Percentiles rank a stretch among this genome's conserved stretches.
Evolutionary conservation across 2,888 invertebrate species (phyloP).

Genomic region (Molorchus minor): DNA sequence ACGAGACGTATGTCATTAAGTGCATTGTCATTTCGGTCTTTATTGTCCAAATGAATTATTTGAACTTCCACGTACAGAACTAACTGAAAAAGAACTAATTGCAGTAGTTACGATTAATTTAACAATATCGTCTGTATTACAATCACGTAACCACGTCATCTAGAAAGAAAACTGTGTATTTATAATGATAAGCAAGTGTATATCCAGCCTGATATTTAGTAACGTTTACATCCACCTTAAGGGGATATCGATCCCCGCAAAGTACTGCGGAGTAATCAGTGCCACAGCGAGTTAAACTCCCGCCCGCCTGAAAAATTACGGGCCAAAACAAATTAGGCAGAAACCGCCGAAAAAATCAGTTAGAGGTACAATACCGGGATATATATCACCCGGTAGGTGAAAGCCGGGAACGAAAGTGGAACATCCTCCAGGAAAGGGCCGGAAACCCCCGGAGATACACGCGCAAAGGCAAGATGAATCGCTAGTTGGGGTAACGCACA

Average conservation of each 20-base stretch:
- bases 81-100: too few species aligned
- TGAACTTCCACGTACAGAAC: too few species aligned
- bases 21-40: constrained; percentile 16
- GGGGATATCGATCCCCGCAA: background rate
- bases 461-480: constrained; percentile 51
- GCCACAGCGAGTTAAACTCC: constrained; percentile 13
- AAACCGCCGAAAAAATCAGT: constrained; percentile 30
- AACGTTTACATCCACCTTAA: too few species aligned
- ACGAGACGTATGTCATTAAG: constrained; percentile 30
- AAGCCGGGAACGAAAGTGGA: constrained; percentile 5
- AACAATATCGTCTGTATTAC: too few species aligned
- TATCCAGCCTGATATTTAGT: too few species aligned
- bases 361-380: constrained; percentile 22
- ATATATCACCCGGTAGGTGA: constrained; percentile 25
- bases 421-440: constrained; percentile 21
- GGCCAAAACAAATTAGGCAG: constrained; percentile 28
- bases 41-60: too few species aligned
- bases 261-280: background rate
- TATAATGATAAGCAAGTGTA: too few species aligned
- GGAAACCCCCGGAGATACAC: constrained; percentile 39
- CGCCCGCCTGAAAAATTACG: constrained; percentile 25
- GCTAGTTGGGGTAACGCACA: constrained; percentile 51
- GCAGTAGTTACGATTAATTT: too few species aligned
- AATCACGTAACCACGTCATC: too few species aligned
- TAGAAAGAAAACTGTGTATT: too few species aligned